These are phyloP conservation scores for Sus cebifrons DNA, from an alignment of 2,797 vertebrate species.

Conservation along the genomic window DNA sequence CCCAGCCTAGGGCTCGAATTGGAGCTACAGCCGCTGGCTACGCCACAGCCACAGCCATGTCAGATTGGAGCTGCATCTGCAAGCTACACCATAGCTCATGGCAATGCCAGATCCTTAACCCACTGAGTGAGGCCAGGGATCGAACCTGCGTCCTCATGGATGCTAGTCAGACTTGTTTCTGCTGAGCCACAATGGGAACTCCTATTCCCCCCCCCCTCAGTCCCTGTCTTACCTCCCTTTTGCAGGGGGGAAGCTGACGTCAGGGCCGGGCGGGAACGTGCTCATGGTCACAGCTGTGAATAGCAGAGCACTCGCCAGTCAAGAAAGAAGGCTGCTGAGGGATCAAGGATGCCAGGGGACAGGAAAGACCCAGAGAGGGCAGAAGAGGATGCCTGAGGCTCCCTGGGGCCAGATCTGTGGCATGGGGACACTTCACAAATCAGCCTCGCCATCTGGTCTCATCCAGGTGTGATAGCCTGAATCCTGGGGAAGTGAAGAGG, in stretches of 20 bases:
- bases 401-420: neutral
- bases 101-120: no score
- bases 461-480: neutral
- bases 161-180: no score
- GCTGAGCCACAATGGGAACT: no score
- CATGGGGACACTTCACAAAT: neutral
- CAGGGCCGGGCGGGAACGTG: neutral
- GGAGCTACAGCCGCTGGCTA: no score
- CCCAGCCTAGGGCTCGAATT: no score
- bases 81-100: no score
- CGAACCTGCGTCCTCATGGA: no score
- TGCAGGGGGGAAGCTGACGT: neutral
- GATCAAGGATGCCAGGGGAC: neutral
- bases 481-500: fast-evolving
- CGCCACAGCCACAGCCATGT: no score
- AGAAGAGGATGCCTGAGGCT: neutral
- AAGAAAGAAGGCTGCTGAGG: neutral
- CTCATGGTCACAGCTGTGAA: neutral
- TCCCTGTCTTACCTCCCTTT: neutral
- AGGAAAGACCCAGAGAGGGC: neutral
- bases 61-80: no score
- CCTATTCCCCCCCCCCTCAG: neutral
- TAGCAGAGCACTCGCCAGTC: neutral
- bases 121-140: no score
- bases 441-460: neutral